Percentiles rank a stretch among this genome's conserved stretches.
These are phyloP conservation scores for Phrynocephalus vlangalii DNA, from an alignment of 2,797 vertebrate genomes.

Conservation along the genomic window DNA sequence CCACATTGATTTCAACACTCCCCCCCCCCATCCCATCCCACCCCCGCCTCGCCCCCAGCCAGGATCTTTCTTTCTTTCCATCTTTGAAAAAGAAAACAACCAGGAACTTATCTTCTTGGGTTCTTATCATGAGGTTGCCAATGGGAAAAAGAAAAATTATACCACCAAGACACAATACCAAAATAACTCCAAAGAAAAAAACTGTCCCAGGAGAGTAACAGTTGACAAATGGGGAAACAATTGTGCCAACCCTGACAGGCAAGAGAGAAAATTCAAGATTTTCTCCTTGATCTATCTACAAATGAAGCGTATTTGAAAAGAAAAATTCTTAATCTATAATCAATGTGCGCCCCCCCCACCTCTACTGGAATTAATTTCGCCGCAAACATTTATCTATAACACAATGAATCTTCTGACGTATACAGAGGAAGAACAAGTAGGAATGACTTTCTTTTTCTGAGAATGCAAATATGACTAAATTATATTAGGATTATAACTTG, in stretches of 20 bases:
- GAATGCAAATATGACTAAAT: neutral
- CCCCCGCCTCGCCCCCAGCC: constrained; percentile 57
- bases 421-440: neutral
- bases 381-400: neutral
- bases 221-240: constrained; percentile 86
- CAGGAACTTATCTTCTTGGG: constrained; percentile 17
- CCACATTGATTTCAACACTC: constrained; percentile 72
- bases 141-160: constrained; percentile 56
- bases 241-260: constrained; percentile 75
- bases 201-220: constrained; percentile 69
- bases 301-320: constrained; percentile 41
- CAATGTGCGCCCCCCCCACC: constrained; percentile 11
- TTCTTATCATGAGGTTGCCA: constrained; percentile 45
- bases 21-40: constrained; percentile 38
- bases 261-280: constrained; percentile 79
- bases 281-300: constrained; percentile 60
- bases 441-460: neutral
- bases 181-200: constrained; percentile 81
- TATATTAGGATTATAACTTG: neutral
- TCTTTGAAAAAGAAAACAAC: too few relatives aligned
- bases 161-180: constrained; percentile 49
- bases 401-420: neutral
- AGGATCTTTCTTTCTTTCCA: constrained; percentile 39
- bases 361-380: rapidly evolving
- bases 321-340: constrained; percentile 31